phyloP scores from a whole-genome alignment of 2,113 vertebrate species.

The Patagioenas fasciata region DNA sequence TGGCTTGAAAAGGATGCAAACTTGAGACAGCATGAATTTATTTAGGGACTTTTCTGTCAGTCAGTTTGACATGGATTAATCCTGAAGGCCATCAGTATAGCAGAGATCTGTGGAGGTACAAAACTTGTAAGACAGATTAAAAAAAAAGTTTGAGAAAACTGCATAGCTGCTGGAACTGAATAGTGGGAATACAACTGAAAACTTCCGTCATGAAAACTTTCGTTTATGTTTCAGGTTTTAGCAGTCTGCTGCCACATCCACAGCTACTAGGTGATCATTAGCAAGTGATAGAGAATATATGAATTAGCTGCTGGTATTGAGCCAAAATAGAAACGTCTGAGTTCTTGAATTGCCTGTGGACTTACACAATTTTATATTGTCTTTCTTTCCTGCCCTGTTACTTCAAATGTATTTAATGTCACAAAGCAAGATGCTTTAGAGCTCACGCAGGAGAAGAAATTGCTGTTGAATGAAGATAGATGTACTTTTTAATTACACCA shows the following conservation, averaged over 20 bases:
- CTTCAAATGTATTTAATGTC: neutral
- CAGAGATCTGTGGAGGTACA: neutral
- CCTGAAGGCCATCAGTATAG: neutral
- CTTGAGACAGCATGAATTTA: neutral
- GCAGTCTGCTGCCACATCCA: neutral
- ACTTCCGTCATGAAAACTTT: neutral
- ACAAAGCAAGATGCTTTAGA: neutral
- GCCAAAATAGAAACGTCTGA: slow-evolving; percentile 5
- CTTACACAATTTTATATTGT: neutral
- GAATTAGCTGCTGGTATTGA: neutral
- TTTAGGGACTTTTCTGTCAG: neutral
- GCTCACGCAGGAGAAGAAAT: neutral
- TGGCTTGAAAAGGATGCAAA: neutral
- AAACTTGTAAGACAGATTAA: neutral
- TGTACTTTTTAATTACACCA: neutral
- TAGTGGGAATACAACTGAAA: neutral
- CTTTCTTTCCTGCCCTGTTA: neutral
- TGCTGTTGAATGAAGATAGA: neutral
- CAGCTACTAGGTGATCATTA: slow-evolving; percentile 15
- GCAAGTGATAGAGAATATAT: slow-evolving; percentile 6
- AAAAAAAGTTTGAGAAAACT: neutral
- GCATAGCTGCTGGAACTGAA: neutral
- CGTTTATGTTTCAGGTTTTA: neutral
- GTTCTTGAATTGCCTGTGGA: neutral
- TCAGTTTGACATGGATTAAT: neutral